phyloP scores from a whole-genome alignment of 2,797 vertebrate genomes.

The Catostomus latipinnis region DNA sequence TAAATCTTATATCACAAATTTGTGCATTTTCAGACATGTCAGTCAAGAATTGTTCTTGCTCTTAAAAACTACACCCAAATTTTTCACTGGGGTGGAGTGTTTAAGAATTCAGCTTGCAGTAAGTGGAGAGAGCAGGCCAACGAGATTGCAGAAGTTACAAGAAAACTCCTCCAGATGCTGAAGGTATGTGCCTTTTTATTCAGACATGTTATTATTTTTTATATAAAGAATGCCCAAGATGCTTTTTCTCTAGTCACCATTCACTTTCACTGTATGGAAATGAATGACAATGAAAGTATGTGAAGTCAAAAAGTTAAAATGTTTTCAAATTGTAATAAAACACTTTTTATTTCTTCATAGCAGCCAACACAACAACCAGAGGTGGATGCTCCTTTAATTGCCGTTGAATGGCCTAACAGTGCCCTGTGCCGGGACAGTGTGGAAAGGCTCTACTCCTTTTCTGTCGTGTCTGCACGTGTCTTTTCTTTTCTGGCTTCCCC shows the following conservation, averaged over 20 bases:
- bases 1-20: not conserved
- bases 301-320: too few relatives aligned
- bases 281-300: too few relatives aligned
- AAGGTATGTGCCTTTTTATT: constrained; percentile 41
- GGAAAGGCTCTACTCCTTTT: constrained; percentile 79
- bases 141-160: not conserved
- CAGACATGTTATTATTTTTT: constrained; percentile 8
- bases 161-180: constrained; percentile 35
- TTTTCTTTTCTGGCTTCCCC: constrained; percentile 65
- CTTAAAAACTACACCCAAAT: constrained; percentile 64
- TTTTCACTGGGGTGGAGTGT: constrained; percentile 53
- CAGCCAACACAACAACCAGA: constrained; percentile 18
- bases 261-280: too few relatives aligned
- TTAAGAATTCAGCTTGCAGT: constrained; percentile 36
- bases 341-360: not conserved
- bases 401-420: rapidly evolving
- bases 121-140: constrained; percentile 51
- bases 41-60: constrained; percentile 67
- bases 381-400: not conserved
- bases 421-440: constrained; percentile 68
- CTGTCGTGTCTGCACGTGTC: constrained; percentile 76
- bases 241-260: too few relatives aligned
- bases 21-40: constrained; percentile 66
- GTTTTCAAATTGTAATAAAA: not conserved
- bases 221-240: not conserved